Conservation (phyloP, 2,797 vertebrate species). For the Arrhamphus sclerolepis region DNA sequence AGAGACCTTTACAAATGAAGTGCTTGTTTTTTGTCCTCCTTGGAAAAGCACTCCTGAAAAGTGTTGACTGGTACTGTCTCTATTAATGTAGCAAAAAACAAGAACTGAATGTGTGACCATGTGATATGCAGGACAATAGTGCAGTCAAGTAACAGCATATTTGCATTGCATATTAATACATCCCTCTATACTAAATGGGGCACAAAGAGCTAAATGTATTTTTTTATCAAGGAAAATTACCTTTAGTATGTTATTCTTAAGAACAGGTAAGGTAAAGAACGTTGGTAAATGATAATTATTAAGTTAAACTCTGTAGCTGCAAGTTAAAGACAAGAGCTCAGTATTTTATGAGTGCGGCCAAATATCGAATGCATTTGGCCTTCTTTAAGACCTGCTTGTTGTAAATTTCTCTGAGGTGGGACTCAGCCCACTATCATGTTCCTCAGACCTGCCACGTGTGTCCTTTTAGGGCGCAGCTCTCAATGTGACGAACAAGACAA, state of each 20-base stretch:
- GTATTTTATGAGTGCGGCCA: too few relatives aligned
- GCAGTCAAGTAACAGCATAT: too few relatives aligned
- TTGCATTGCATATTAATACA: neutral
- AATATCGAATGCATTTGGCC: constrained; percentile 11
- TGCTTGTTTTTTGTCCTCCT: neutral
- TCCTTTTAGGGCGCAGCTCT: neutral
- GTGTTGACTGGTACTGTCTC: neutral
- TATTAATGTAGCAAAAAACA: neutral
- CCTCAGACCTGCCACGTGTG: neutral
- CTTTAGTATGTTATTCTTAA: neutral
- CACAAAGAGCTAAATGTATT: neutral
- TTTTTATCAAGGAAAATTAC: neutral
- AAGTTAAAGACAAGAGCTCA: neutral
- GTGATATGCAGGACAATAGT: neutral
- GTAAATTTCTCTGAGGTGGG: constrained; percentile 29
- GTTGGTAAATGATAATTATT: neutral
- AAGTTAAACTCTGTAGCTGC: constrained; percentile 8
- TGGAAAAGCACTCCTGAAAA: neutral
- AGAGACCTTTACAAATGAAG: too few relatives aligned
- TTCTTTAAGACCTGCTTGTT: constrained; percentile 12
- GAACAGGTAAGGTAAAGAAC: neutral
- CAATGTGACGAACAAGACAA: too few relatives aligned
- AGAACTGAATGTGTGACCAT: neutral
- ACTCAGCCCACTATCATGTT: neutral
- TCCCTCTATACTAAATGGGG: neutral